Percentiles rank a stretch among this genome's conserved stretches.
Conservation (phyloP, 2,888 invertebrate species). For the Sminthurinus aureus region DNA sequence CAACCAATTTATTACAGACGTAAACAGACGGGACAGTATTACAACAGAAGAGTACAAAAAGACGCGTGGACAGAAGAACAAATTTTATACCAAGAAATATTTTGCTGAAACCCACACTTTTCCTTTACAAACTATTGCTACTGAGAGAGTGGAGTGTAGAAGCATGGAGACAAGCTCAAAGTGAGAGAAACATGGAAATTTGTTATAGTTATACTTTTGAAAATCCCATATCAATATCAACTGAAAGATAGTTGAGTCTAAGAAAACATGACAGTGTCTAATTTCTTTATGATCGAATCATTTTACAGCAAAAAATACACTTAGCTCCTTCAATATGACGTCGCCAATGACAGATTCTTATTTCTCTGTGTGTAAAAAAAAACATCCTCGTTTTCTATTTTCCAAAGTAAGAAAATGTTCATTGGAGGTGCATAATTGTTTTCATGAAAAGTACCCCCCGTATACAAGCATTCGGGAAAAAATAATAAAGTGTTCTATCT, state of each 20-base stretch:
- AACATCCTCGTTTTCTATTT: too few species aligned
- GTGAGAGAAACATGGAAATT: too few species aligned
- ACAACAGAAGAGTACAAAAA: background rate
- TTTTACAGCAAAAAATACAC: background rate
- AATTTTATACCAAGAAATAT: slow-evolving; percentile 21
- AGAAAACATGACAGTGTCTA: too few species aligned
- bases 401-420: too few species aligned
- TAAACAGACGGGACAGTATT: background rate
- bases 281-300: background rate
- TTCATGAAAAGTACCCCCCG: background rate
- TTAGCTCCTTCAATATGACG: background rate
- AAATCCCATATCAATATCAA: too few species aligned
- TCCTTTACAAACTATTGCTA: background rate
- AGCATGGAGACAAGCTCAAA: too few species aligned
- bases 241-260: too few species aligned
- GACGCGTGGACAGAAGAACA: background rate
- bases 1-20: background rate
- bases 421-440: background rate
- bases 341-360: background rate
- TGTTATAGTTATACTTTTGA: too few species aligned
- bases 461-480: background rate
- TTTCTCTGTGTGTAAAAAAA: too few species aligned
- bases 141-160: too few species aligned
- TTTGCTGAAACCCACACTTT: background rate
- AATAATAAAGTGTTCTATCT: slow-evolving; percentile 9